Conservation (phyloP, 92 coral and sea anemone genomes). For the Paramuricea clavata region DNA sequence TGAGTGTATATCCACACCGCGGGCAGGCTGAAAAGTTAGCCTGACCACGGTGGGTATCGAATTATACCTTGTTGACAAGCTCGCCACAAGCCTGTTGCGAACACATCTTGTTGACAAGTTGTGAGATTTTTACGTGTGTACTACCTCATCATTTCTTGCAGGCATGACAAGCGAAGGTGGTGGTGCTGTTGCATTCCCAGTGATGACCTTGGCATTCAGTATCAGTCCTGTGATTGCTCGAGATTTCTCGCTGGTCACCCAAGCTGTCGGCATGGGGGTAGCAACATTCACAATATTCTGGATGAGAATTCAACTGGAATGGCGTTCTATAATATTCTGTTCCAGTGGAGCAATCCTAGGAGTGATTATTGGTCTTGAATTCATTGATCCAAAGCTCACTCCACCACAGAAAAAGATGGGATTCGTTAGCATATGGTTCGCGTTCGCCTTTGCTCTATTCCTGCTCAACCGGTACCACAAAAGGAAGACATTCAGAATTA, state of each 20-base stretch:
- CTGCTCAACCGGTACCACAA: constrained; percentile 82
- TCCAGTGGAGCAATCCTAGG: constrained; percentile 81
- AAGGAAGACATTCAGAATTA: constrained; percentile 73
- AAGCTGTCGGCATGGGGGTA: constrained; percentile 89
- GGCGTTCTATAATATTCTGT: constrained; percentile 80
- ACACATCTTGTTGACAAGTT: too few species aligned
- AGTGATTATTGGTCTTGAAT: constrained; percentile 77
- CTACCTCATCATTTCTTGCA: constrained; percentile 64
- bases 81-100: too few species aligned
- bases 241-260: constrained; percentile 87
- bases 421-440: constrained; percentile 88
- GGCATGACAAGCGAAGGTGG: constrained; percentile 96
- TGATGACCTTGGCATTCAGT: constrained; percentile 84
- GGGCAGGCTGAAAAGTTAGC: too few species aligned
- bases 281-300: constrained; percentile 86
- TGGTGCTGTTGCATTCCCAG: constrained; percentile 85
- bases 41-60: too few species aligned
- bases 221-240: constrained; percentile 81
- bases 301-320: constrained; percentile 87
- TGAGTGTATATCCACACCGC: too few species aligned
- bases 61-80: too few species aligned
- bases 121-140: too few species aligned
- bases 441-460: constrained; percentile 88
- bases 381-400: constrained; percentile 83
- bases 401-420: constrained; percentile 94